Evolutionary conservation across 2,888 invertebrate genomes (phyloP).

Genomic region (Hoplodrina ambigua): DNA sequence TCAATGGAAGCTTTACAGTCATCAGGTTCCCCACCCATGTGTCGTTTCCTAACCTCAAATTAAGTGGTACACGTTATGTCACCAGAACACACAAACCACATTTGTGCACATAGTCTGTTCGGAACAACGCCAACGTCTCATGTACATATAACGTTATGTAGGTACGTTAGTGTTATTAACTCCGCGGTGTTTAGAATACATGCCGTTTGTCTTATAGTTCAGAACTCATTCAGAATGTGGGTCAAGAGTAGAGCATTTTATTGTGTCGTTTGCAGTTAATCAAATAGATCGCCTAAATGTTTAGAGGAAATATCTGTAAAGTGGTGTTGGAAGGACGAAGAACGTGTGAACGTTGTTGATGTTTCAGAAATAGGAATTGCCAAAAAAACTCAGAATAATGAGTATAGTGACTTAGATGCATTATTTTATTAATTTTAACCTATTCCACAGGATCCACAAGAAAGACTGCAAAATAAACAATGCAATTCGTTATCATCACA

Average conservation of each 20-base stretch:
- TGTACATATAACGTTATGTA: conserved; percentile 16
- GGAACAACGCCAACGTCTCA: conserved; percentile 9
- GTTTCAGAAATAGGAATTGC: conserved; percentile 7
- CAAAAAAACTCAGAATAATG: not conserved
- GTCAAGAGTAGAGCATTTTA: conserved; percentile 51
- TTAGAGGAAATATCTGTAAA: conserved; percentile 35
- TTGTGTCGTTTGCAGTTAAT: conserved; percentile 16
- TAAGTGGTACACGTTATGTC: conserved; percentile 16
- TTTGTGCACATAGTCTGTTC: conserved; percentile 30
- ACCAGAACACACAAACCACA: conserved; percentile 23
- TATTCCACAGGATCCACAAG: not conserved
- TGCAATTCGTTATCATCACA: not conserved
- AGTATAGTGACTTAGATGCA: not conserved
- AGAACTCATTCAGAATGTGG: conserved; percentile 39
- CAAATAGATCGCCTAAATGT: conserved; percentile 45
- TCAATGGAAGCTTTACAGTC: not conserved
- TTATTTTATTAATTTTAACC: not conserved
- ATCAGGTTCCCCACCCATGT: not conserved
- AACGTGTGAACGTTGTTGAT: conserved; percentile 14
- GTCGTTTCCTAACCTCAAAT: conserved; percentile 25
- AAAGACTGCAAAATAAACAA: not conserved
- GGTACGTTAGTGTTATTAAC: conserved; percentile 28
- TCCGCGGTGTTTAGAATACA: conserved; percentile 13
- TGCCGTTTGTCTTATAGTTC: conserved; percentile 44
- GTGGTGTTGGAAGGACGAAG: conserved; percentile 2